These are phyloP conservation scores for Drosophila takahashii DNA, from an alignment of 1,140 invertebrate genomes.

Conservation along the genomic window DNA sequence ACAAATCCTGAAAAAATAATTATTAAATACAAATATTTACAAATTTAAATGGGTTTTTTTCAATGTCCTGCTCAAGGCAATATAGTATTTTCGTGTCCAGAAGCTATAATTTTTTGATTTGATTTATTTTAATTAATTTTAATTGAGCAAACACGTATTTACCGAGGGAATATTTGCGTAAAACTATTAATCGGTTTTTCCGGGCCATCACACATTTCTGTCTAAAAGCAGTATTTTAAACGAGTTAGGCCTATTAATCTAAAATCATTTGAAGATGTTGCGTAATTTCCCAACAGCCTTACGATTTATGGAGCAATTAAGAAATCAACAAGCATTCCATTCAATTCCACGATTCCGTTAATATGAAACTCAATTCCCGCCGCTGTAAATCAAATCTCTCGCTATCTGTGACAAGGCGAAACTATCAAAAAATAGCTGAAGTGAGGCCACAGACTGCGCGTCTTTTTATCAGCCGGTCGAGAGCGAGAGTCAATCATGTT, in stretches of 20 bases:
- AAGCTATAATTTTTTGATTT: neutral
- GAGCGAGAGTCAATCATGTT: constrained; percentile 56
- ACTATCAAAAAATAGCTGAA: constrained; percentile 36
- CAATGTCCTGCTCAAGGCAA: neutral
- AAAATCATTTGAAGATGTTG: neutral
- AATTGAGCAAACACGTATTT: neutral
- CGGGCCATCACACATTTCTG: no score
- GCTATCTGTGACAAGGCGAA: constrained; percentile 28
- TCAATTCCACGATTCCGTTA: neutral
- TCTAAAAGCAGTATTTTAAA: neutral
- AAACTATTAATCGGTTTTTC: no score
- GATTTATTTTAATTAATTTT: neutral
- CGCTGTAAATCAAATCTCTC: constrained; percentile 48
- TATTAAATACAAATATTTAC: neutral
- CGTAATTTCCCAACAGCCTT: neutral
- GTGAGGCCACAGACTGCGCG: constrained; percentile 47
- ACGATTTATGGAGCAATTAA: constrained; percentile 9
- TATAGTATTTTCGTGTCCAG: neutral
- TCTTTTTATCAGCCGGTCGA: constrained; percentile 41
- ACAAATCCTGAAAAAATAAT: no score
- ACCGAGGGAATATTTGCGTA: no score
- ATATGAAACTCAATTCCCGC: constrained; percentile 15
- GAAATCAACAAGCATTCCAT: constrained; percentile 1
- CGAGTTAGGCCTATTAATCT: neutral
- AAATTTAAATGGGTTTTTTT: no score